Base-by-base conservation (phyloP, 2,113 vertebrate species). In the Ammodytes marinus region DNA sequence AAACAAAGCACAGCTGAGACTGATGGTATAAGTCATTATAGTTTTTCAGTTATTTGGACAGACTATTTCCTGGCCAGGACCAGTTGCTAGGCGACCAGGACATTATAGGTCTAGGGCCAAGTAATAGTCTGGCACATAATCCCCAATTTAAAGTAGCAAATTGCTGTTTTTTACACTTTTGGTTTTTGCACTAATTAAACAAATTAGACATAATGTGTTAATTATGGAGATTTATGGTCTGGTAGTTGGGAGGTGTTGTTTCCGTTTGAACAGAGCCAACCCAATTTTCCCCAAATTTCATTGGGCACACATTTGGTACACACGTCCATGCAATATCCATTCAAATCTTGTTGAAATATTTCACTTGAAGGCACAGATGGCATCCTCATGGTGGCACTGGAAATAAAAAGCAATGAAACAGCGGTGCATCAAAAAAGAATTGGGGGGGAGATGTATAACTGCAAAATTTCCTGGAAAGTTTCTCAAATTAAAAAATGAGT, bases 71-170 rank as follows among this genome's bases (percentile, higher is more conserved):
- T 50, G 17, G 40, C 39, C 63, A 17, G 49, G 55, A 46, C 14
- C 27, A 52, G 58, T 82, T 81, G 42, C 19, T 57, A 37, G 9
- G 37, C 73, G 71, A 77, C 72, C 50, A 43, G 43, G 49, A n/a
- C n/a, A 17, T 27, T 49, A 13, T 2, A 13, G 40, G 49, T 58
- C 72, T 8, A 49, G 11, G 27, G 35, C 27, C 12, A 74, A 63
- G n/a, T 63, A 43, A 35, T 35, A 37, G 13, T 35, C 39, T 64
- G 49, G 37, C 9, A 65, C 14, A 39, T 68, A 46, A 53, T 5
- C n/a, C 13, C n/a, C 2, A 27, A 27, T 17, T 3, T 43, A 74
- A 76, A 73, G 19, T 60, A 19, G 47, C 6, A 1, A 42, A 55
- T 47, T 17, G 43, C 4, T 10, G 17, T 27, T 61, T 63, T 61